Conservation (phyloP, 2,797 vertebrate species). For the Sebastes ruberrimus region DNA sequence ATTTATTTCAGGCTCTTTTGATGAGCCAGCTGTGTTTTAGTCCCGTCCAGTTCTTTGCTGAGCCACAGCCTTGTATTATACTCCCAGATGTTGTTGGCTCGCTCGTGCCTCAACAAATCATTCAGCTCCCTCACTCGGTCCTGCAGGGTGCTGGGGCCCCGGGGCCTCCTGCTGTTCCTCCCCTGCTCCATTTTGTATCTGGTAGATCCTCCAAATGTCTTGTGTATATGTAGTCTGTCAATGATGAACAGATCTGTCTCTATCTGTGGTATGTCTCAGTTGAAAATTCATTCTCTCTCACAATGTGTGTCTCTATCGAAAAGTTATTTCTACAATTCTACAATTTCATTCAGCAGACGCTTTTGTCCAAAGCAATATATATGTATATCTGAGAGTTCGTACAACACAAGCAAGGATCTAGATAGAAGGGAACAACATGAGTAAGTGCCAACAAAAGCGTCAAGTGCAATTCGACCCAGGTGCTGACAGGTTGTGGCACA, state of each 20-base stretch:
- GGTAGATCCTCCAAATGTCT: neutral
- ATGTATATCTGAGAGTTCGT: too few relatives aligned
- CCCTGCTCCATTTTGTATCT: neutral
- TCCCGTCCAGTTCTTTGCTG: neutral
- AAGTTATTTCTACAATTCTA: too few relatives aligned
- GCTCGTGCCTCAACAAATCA: neutral
- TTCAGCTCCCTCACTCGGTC: neutral
- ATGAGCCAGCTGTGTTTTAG: neutral
- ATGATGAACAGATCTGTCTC: neutral
- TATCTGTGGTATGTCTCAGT: neutral
- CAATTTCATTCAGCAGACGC: too few relatives aligned
- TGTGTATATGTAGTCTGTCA: neutral
- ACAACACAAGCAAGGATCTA: too few relatives aligned
- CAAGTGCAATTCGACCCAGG: too few relatives aligned
- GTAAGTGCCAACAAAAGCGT: too few relatives aligned
- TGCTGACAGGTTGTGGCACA: too few relatives aligned
- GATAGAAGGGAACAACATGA: too few relatives aligned
- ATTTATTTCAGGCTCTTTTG: neutral
- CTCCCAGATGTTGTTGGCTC: neutral
- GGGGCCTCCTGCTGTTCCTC: neutral
- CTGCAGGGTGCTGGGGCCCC: neutral
- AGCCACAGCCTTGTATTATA: neutral
- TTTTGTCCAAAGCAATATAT: too few relatives aligned
- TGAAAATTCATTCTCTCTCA: neutral
- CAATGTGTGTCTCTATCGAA: too few relatives aligned